These are phyloP conservation scores for Busseola fusca DNA, from an alignment of 2,888 invertebrate genomes.

Conservation along the genomic window DNA sequence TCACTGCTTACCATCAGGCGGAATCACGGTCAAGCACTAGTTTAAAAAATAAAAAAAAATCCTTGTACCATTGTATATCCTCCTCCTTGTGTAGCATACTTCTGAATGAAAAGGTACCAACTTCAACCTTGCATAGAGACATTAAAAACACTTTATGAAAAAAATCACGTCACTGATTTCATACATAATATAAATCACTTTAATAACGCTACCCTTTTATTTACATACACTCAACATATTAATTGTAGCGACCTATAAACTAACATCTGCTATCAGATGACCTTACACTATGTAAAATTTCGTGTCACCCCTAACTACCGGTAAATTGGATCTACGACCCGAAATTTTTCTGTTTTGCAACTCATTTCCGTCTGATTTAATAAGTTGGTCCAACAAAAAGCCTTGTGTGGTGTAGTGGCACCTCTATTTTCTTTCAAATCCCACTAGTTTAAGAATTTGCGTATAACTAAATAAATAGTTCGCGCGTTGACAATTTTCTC, in stretches of 20 bases:
- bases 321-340: conserved; percentile 70
- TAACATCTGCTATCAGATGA: conserved; percentile 47
- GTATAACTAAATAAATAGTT: conserved; percentile 60
- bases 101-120: neutral
- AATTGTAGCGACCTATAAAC: conserved; percentile 53
- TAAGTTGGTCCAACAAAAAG: conserved; percentile 74
- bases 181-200: neutral
- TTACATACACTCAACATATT: conserved; percentile 35
- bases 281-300: conserved; percentile 41
- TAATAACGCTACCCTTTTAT: conserved; percentile 16
- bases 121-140: neutral
- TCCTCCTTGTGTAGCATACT: neutral
- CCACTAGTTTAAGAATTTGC: conserved; percentile 52
- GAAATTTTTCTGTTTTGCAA: conserved; percentile 70
- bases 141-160: neutral
- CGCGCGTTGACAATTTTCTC: conserved; percentile 53
- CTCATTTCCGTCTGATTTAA: conserved; percentile 75
- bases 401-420: conserved; percentile 68
- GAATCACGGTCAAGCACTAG: no score
- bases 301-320: conserved; percentile 53
- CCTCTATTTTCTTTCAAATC: conserved; percentile 73
- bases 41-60: no score
- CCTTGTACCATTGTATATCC: neutral
- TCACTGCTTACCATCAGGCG: no score
- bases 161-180: neutral